Base-by-base conservation (phyloP, 2,113 vertebrate genomes). In the Gymnorhina tibicen region DNA sequence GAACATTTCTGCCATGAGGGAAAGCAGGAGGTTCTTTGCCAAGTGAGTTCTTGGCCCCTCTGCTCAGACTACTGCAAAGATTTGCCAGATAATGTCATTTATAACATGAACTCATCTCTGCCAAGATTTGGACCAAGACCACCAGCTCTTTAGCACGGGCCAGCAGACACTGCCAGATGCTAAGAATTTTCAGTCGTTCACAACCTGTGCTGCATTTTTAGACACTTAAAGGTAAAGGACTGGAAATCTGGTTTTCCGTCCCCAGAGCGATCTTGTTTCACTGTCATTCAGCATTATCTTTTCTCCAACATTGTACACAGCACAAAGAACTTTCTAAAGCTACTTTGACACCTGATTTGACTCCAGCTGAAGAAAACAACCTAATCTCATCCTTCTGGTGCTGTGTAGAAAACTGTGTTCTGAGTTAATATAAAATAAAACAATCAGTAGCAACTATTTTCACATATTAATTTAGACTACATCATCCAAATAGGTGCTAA, bases 61-160 rank as follows among this genome's bases (percentile, higher is more conserved):
- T 91, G 62, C 74, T 53, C 95, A 94, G 55, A 5, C 68, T 94
- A 26, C 66, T 28, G 62, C 92, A 92, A 78, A 97, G 96, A 96
- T 96, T 97, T 97, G 95, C 97, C 97, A 98, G 95, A 97, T 96
- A 92, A 70, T 72, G 92, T 49, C 26, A 68, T 85, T 94, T 93
- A 56, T 37, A 82, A 93, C 1, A 14, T 66, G 82, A 97, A 95
- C 95, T 95, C 97, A 84, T 97, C 95, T 95, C 96, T 95, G 95
- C 95, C 27, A 78, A 96, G 97, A 93, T 93, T 90, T 94, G 94
- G 96, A 95, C 91, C 49, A 92, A 74, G 91, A 97, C 78, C 95
- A 94, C 91, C 88, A 93, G 83, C 70, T 96, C 96, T 96, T 97
- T 91, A 95, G 86, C 95, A 96, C 10, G 73, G 97, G 66, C 86